Conservation (phyloP, 2,888 invertebrate species). For the Synanthedon vespiformis region DNA sequence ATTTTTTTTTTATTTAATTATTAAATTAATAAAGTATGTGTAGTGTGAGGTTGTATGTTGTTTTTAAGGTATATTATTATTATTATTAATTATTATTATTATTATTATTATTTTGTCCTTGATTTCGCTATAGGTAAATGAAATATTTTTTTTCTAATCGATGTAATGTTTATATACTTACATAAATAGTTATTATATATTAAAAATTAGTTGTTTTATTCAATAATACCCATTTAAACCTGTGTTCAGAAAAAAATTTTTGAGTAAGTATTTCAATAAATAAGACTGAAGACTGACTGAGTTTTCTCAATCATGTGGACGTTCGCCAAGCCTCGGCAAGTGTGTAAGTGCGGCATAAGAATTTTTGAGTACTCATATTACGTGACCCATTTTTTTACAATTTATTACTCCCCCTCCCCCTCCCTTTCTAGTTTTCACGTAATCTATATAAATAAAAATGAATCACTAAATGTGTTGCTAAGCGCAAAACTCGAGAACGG, state of each 20-base stretch:
- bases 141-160: slow-evolving; percentile 64
- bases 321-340: too few relatives aligned
- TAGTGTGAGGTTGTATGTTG: slow-evolving; percentile 66
- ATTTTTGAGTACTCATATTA: too few relatives aligned
- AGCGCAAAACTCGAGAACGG: too few relatives aligned
- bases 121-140: slow-evolving; percentile 60
- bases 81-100: slow-evolving; percentile 29
- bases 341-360: too few relatives aligned
- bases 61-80: slow-evolving; percentile 42
- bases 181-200: slow-evolving; percentile 71
- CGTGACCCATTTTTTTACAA: too few relatives aligned
- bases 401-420: too few relatives aligned
- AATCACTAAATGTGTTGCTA: too few relatives aligned
- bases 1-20: not conserved
- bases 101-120: slow-evolving; percentile 35
- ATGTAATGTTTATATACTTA: slow-evolving; percentile 70
- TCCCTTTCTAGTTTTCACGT: too few relatives aligned
- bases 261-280: too few relatives aligned
- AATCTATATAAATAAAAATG: too few relatives aligned
- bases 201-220: slow-evolving; percentile 56
- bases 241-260: not conserved
- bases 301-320: too few relatives aligned
- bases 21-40: slow-evolving; percentile 27
- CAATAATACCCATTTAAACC: slow-evolving; percentile 1
- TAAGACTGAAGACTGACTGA: too few relatives aligned